A percentile compares a stretch with the other conserved stretches of the same genome.
Conservation (phyloP, 2,888 invertebrate species). For the Lasiommata megera region DNA sequence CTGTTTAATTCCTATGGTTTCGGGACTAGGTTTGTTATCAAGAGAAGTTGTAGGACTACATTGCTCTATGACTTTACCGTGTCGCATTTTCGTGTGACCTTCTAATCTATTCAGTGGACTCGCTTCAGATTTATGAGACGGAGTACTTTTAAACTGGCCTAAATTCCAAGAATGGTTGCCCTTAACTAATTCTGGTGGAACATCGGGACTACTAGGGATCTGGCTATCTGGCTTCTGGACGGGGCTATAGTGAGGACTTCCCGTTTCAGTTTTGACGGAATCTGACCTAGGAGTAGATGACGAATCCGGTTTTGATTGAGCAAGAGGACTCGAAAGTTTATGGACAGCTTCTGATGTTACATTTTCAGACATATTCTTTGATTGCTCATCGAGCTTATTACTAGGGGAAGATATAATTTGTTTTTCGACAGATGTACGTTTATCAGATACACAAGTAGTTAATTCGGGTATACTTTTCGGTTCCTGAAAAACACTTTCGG, state of each 20-base stretch:
- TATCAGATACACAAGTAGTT: constrained; percentile 40
- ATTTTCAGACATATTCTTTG: constrained; percentile 46
- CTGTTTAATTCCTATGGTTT: constrained; percentile 54
- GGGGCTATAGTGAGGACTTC: constrained; percentile 71
- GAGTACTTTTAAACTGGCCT: constrained; percentile 69
- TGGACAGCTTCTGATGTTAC: constrained; percentile 40
- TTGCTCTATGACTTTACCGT: constrained; percentile 67
- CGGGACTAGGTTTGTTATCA: constrained; percentile 73
- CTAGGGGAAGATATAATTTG: constrained; percentile 52
- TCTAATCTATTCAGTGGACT: constrained; percentile 72
- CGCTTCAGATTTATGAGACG: constrained; percentile 72
- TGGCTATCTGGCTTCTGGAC: constrained; percentile 73
- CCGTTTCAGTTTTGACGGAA: constrained; percentile 54
- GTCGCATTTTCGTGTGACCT: constrained; percentile 63
- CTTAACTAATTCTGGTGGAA: constrained; percentile 58
- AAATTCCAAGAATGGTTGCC: constrained; percentile 65
- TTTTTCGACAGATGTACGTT: constrained; percentile 40
- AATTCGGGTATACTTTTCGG: constrained; percentile 62
- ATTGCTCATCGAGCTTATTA: constrained; percentile 48
- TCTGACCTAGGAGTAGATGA: constrained; percentile 71
- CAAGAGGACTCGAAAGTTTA: constrained; percentile 62
- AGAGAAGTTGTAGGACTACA: constrained; percentile 74
- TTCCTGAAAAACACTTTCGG: constrained; percentile 60
- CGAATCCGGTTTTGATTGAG: constrained; percentile 68
- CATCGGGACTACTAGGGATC: constrained; percentile 70